Base-by-base conservation (phyloP, 2,888 invertebrate genomes). In the Emmelina monodactyla region DNA sequence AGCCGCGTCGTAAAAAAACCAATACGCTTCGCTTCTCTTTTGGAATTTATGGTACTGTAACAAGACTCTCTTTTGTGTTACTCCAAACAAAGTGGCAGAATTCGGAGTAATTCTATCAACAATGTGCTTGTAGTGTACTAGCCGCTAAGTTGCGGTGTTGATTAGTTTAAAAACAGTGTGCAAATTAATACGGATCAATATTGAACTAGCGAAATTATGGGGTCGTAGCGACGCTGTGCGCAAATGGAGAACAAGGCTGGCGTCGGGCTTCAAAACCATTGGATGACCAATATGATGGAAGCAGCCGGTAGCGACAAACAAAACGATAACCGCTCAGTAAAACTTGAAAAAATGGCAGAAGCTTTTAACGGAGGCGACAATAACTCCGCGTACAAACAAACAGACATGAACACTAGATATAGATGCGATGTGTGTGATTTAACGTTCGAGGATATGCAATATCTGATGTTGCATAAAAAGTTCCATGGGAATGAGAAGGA, bases 11-110 rank as follows among this genome's bases (percentile, higher is more conserved):
- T 68, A 73, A 78, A 76, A 71, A 73, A 76, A 71, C 51, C 58
- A 71, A 66, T 64, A 69, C 76, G 75, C 71, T 62, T 67, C 76
- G 73, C 76, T 78, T 78, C 79, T 76, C 78, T 78, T 76, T 75
- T 79, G 79, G 78, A 75, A 78, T 79, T 79, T 79, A 79, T 78
- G 72, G 70, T 69, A 65, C 67, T 56, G 78, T 72, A 76, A 78
- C 79, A 79, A 79, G 79, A 78, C 76, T 79, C 62, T 58, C 72
- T 78, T 73, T 79, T 76, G 76, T 78, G 60, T 71, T 73, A 66
- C 64, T 59, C 62, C 46, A 44, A 55, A 58, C 61, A 60, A 58
- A 58, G 53, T 62, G 59, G 58, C 59, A 68, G 72, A 68, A 62
- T 54, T 55, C 52, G 55, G 56, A 55, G 55, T 45, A 61, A 66